Conservation (phyloP, 2,113 vertebrate genomes). For the Scopus umbretta region DNA sequence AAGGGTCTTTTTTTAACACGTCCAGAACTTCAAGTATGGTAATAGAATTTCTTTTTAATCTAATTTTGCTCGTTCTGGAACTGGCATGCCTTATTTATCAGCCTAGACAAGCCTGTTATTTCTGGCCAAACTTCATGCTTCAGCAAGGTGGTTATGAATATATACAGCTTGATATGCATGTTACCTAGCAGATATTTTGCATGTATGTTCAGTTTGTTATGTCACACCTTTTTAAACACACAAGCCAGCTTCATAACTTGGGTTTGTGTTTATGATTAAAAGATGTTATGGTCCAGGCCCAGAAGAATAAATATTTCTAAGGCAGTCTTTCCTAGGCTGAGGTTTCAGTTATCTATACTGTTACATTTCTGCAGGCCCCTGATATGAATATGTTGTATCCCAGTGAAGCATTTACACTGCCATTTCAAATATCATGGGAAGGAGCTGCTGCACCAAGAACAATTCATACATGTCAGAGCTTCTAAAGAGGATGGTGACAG, state of each 20-base stretch:
- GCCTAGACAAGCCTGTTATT: neutral
- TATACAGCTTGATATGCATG: neutral
- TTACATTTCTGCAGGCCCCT: neutral
- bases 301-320: neutral
- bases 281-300: neutral
- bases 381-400: neutral
- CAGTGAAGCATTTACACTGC: neutral
- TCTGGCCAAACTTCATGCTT: neutral
- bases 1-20: neutral
- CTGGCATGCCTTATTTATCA: neutral
- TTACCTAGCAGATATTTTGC: neutral
- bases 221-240: neutral
- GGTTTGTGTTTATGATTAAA: neutral
- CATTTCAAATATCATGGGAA: neutral
- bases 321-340: neutral
- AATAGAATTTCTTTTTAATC: neutral
- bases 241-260: neutral
- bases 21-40: neutral
- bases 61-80: neutral
- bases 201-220: neutral
- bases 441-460: neutral
- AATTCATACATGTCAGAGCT: neutral
- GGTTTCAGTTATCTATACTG: neutral
- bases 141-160: neutral
- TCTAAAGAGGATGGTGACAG: neutral